Conservation (phyloP, 2,888 invertebrate genomes). For the Ceriagrion tenellum region DNA sequence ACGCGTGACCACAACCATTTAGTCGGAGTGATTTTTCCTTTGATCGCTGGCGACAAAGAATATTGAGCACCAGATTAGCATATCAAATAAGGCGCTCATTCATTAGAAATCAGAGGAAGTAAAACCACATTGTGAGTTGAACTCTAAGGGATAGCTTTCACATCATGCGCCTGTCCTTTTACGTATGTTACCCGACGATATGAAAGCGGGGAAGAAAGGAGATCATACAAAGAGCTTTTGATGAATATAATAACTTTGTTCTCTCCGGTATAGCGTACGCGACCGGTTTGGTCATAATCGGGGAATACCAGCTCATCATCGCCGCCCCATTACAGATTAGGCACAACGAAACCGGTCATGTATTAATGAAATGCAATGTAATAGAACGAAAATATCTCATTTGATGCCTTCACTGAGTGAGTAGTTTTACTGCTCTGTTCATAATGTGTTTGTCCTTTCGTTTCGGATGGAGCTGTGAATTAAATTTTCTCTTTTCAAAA, state of each 20-base stretch:
- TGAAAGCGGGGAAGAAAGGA: not conserved
- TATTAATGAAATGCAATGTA: conserved; percentile 1
- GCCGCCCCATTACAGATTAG: not conserved
- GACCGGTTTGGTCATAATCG: conserved; percentile 25
- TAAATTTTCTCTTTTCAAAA: not conserved
- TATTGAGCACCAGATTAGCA: not conserved
- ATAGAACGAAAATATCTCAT: not conserved
- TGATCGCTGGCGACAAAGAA: not conserved
- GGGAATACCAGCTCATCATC: not conserved
- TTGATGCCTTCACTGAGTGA: not conserved
- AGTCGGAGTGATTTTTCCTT: not conserved
- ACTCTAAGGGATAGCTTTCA: not conserved
- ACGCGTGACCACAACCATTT: not conserved
- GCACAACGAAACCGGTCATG: not conserved
- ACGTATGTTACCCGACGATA: not conserved
- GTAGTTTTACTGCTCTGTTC: not conserved
- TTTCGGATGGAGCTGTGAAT: not conserved
- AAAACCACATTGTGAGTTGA: not conserved
- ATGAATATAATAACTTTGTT: conserved; percentile 22
- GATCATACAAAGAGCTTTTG: not conserved
- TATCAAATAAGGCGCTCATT: not conserved
- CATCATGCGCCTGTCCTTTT: not conserved
- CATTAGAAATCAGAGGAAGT: not conserved
- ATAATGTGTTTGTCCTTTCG: not conserved
- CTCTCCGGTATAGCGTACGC: not conserved